A percentile compares a stretch with the other conserved stretches of the same genome.
Conservation (phyloP, 1,140 invertebrate species). For the Pomphorhynchus laevis region DNA sequence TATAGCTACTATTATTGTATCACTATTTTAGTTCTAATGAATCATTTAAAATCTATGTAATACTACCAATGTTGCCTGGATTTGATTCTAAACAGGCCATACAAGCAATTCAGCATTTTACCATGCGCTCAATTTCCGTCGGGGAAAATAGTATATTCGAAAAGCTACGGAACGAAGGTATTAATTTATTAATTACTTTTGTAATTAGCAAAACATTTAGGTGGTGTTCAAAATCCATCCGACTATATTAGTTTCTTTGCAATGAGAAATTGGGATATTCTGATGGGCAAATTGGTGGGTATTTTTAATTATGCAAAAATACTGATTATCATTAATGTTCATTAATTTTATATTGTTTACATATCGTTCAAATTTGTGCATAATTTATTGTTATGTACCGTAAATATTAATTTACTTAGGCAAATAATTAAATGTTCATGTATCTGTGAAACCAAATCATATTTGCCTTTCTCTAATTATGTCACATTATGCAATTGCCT, state of each 20-base stretch:
- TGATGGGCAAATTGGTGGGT: conserved; percentile 37
- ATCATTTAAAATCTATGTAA: conserved; percentile 51
- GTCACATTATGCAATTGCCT: too few relatives aligned
- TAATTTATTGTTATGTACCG: too few relatives aligned
- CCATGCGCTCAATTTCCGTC: conserved; percentile 52
- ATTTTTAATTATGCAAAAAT: too few relatives aligned
- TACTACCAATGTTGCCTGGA: conserved; percentile 70
- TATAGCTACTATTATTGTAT: too few relatives aligned
- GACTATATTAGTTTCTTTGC: conserved; percentile 75
- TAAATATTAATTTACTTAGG: too few relatives aligned
- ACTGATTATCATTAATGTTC: conserved; percentile 8
- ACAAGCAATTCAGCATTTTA: conserved; percentile 60
- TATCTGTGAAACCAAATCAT: too few relatives aligned
- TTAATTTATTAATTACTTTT: too few relatives aligned
- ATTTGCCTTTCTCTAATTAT: too few relatives aligned
- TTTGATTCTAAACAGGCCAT: conserved; percentile 59
- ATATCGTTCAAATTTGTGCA: too few relatives aligned
- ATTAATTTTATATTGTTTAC: too few relatives aligned
- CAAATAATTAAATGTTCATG: too few relatives aligned
- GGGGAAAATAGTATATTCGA: conserved; percentile 22
- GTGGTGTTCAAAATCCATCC: conserved; percentile 36
- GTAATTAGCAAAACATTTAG: too few relatives aligned
- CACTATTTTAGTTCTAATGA: conserved; percentile 21
- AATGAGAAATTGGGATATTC: conserved; percentile 40
- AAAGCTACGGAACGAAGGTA: conserved; percentile 26